Evolutionary conservation across 2,113 vertebrate species (phyloP).

Genomic region (Rissa tridactyla): DNA sequence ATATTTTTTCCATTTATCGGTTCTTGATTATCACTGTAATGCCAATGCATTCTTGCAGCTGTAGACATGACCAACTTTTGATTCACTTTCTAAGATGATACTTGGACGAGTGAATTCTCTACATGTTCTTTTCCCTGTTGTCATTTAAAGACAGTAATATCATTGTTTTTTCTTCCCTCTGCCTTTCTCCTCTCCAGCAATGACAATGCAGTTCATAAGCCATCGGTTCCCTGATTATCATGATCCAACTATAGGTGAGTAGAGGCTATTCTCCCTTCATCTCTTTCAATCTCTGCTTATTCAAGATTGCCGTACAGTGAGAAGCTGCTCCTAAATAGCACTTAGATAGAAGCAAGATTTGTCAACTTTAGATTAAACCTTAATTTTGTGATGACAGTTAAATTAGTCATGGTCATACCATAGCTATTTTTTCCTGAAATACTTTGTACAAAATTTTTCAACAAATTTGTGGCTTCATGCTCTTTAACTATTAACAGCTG

Average conservation of each 20-base stretch:
- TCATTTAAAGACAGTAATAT: neutral
- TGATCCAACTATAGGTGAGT: slow-evolving; percentile 77
- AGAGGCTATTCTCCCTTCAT: neutral
- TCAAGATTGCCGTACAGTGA: neutral
- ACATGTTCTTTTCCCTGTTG: neutral
- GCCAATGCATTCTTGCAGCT: neutral
- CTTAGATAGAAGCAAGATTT: neutral
- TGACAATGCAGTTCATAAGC: slow-evolving; percentile 81
- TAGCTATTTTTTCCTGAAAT: neutral
- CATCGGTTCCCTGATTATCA: slow-evolving; percentile 77
- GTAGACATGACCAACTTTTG: neutral
- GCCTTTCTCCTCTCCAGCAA: slow-evolving; percentile 57
- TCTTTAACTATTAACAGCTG: accelerated
- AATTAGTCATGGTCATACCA: neutral
- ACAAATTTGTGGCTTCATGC: neutral
- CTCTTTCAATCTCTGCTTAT: neutral
- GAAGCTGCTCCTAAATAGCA: neutral
- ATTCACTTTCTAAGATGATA: neutral
- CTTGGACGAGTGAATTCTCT: neutral
- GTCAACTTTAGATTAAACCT: neutral
- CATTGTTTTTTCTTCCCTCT: neutral
- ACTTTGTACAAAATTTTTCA: neutral
- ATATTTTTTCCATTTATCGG: neutral
- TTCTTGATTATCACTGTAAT: neutral
- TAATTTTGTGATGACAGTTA: neutral